Conservation (phyloP, 1,140 invertebrate species). For the Rhyacophila brunnea region DNA sequence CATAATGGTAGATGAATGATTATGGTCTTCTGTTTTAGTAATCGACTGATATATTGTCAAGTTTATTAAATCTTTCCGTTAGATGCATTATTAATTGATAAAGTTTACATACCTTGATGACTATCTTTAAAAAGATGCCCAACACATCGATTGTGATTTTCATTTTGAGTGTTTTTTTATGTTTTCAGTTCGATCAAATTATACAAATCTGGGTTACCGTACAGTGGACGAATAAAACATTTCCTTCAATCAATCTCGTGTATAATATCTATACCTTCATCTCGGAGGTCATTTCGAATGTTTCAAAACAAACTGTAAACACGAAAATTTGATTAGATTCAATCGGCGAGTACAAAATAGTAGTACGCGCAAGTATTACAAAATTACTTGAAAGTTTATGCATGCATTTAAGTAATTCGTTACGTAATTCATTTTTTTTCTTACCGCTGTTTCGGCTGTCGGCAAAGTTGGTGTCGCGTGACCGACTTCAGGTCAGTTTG, state of each 20-base stretch:
- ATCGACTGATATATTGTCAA: too few relatives aligned
- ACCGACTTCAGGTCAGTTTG: conserved; percentile 23
- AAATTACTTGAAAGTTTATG: neutral
- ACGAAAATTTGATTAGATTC: too few relatives aligned
- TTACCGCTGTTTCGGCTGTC: conserved; percentile 22
- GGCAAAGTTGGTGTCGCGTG: conserved; percentile 13
- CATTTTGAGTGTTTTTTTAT: conserved; percentile 43
- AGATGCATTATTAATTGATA: too few relatives aligned
- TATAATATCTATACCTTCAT: too few relatives aligned
- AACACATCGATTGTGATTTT: conserved; percentile 53
- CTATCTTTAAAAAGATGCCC: conserved; percentile 53
- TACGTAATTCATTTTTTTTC: conserved; percentile 26
- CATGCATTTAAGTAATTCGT: conserved; percentile 18
- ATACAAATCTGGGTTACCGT: neutral
- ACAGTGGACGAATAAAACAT: neutral
- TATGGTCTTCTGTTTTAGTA: too few relatives aligned
- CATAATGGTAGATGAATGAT: too few relatives aligned
- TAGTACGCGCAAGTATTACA: too few relatives aligned
- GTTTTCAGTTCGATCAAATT: conserved; percentile 3
- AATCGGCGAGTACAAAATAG: too few relatives aligned
- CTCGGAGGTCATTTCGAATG: too few relatives aligned
- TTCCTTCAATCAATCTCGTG: neutral
- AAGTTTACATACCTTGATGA: conserved; percentile 45
- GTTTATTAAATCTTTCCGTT: too few relatives aligned
- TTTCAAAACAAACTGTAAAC: too few relatives aligned